Evolutionary conservation across 2,113 vertebrate species (phyloP), one percentile per base, ranked within the genome.

Genomic region (Marcusenius ussheri): DNA sequence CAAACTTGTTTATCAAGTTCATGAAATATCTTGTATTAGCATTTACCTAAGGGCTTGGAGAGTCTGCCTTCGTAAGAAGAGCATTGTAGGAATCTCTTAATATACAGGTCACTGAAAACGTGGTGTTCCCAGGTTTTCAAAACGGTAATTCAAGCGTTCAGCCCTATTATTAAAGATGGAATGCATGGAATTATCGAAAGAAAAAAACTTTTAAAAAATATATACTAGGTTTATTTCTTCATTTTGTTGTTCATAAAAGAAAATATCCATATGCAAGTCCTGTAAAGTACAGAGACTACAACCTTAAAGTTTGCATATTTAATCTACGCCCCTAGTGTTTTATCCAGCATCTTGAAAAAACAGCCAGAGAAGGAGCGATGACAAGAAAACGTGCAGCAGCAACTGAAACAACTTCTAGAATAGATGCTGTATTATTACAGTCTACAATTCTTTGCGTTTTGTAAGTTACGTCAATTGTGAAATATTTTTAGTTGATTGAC

Each of bases 1-100:
- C 21, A 58, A 89, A 83, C 89, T 89, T 83, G 89, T 51, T 56
- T 56, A 21, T 66, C 80, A 66, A 62, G 77, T 89, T 89, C n/a
- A 62, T 84, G n/a, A 89, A 35, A 89, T 56, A 58, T 51, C 31
- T 50, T 49, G 24, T 51, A 27, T 42, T 77, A 35, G 46, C 80
- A 87, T 87, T 87, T 87, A 46, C 83, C 27, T 50, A 51, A 47
- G n/a, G 49, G n/a, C 47, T 17, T 87, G 7, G 27, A 85, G 83
- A 85, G 83, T 27, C 45, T 80, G 45, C 24, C 27, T 49, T 45
- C 9, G 83, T 50, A 80, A 80, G 70, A 84, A 84, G 17, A n/a
- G 45, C 9, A 47, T n/a, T 84, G 83, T 84, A 24, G 45, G 39
- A 84, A 47, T 45, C 21, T 84, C 19, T 47, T 84, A 46, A 46